Percentiles rank a stretch among this genome's conserved stretches.
Evolutionary conservation across 2,888 invertebrate species (phyloP).

Genomic region (Caenorhabditis afra): DNA sequence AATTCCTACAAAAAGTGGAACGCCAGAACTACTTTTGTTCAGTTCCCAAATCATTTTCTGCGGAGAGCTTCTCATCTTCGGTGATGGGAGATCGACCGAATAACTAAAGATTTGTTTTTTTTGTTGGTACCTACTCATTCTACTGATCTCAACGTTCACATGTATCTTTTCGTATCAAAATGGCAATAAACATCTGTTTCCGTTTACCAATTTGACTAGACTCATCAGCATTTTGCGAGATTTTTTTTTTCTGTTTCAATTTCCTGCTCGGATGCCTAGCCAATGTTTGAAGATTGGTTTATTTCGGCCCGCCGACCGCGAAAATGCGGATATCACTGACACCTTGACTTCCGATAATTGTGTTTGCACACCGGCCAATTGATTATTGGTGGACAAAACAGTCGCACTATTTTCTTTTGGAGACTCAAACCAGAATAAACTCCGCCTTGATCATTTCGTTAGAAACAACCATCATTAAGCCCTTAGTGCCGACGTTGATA

Average conservation of each 20-base stretch:
- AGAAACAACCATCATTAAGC: slow-evolving; percentile 23
- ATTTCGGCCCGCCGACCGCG: slow-evolving; percentile 54
- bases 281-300: slow-evolving; percentile 49
- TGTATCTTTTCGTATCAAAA: too few species aligned
- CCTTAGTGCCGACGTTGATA: not conserved
- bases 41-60: slow-evolving; percentile 50
- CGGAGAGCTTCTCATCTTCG: slow-evolving; percentile 44
- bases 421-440: slow-evolving; percentile 38
- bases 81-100: slow-evolving; percentile 13
- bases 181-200: too few species aligned
- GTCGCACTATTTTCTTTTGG: slow-evolving; percentile 12
- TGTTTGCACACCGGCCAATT: slow-evolving; percentile 54
- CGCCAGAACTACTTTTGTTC: slow-evolving; percentile 54
- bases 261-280: slow-evolving; percentile 33
- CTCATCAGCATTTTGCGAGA: not conserved
- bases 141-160: too few species aligned
- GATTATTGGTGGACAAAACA: slow-evolving; percentile 40
- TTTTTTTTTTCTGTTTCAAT: slow-evolving; percentile 29
- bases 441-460: slow-evolving; percentile 29
- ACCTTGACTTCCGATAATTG: slow-evolving; percentile 45
- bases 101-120: not conserved
- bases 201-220: not conserved
- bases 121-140: too few species aligned
- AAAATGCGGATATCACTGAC: slow-evolving; percentile 61
- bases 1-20: slow-evolving; percentile 45